Base-by-base conservation (phyloP, 2,797 vertebrate species). In the Merluccius polli region DNA sequence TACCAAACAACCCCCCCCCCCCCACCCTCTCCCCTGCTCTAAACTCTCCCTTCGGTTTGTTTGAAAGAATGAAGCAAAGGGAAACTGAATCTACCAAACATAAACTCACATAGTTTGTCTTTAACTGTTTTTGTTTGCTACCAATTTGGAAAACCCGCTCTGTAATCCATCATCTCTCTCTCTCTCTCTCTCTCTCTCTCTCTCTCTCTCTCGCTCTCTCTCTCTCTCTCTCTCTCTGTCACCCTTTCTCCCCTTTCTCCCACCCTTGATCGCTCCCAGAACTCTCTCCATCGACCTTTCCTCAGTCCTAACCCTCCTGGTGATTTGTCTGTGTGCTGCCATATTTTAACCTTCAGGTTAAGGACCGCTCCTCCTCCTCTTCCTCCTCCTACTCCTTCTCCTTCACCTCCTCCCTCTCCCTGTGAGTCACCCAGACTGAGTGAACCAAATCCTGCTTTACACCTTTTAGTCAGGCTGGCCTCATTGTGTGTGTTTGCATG, bases 361-460 rank as follows among this genome's bases (percentile, higher is more conserved):
- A 44, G 75, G 71, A 72, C 70, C 74, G 21, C 8, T 33, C 35
- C 33, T 24, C 33, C 30, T 31, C 29, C 48, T 6, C 63, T 4
- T 38, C 27, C 38, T 6, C 32, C 24, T 65, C n/a, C 24, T 33
- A 59, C 11, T 18, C 7, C 35, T 13, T 29, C 27, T 31, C 12
- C 36, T 7, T 11, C 38, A 36, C 72, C 76, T 83, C 74, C 35
- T 31, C 74, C 78, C 67, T 27, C 29, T 74, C 75, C 83, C 77
- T 75, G 18, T 67, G 71, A 68, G 68, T 82, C 73, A 0, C 41
- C 79, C 44, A 69, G 70, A 78, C 77, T 35, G 75, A 73, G 77
- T 79, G 75, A 27, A 84, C 71, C 75, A 78, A 82, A 79, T 85
- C 81, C 81, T 75, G 72, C 78, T 88, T 83, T 82, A 84, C 84